Evolutionary conservation across 2,113 vertebrate genomes (phyloP).

Genomic region (Hoplias malabaricus): DNA sequence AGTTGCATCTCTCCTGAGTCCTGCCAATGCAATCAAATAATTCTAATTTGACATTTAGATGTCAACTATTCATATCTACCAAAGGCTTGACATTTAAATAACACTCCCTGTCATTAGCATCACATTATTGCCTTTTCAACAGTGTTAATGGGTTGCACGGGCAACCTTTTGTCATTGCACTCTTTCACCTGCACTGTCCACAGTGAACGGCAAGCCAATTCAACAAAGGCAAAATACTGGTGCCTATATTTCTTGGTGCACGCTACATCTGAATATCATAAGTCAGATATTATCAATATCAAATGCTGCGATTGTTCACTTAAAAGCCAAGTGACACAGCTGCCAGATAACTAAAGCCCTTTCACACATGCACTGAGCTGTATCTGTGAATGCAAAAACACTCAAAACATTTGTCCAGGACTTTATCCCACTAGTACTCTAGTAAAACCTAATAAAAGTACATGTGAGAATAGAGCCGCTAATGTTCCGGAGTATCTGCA

Average conservation of each 20-base stretch:
- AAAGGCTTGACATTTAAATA: conserved; percentile 55
- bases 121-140: conserved; percentile 44
- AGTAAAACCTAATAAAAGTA: too few species aligned
- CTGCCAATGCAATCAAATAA: conserved; percentile 46
- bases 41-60: conserved; percentile 60
- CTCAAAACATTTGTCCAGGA: too few species aligned
- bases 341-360: too few species aligned
- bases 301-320: too few species aligned
- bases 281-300: too few species aligned
- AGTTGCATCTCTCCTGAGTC: conserved; percentile 23
- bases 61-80: conserved; percentile 43
- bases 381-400: too few species aligned
- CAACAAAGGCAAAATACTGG: not conserved
- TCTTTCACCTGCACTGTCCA: conserved; percentile 20
- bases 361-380: too few species aligned
- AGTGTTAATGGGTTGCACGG: conserved; percentile 43
- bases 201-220: not conserved
- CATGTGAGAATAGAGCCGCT: too few species aligned
- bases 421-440: too few species aligned
- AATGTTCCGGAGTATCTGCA: too few species aligned
- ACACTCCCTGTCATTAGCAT: conserved; percentile 46
- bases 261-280: not conserved
- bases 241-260: not conserved
- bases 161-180: conserved; percentile 42
- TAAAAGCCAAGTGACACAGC: too few species aligned